Conservation (phyloP, 2,113 vertebrate genomes). For the Phaethornis superciliosus region DNA sequence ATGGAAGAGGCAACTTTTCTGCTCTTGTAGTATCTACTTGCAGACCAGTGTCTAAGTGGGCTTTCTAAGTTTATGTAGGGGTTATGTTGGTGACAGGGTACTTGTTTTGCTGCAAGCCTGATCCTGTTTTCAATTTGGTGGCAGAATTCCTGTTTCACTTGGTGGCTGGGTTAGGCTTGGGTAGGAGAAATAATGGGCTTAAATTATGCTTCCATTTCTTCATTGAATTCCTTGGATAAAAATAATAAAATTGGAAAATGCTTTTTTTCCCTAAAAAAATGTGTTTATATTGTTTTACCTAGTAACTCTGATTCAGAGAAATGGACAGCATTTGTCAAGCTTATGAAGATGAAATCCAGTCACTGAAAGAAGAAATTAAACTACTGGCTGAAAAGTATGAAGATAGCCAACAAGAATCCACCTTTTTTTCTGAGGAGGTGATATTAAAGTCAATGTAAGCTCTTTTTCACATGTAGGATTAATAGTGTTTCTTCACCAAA, state of each 20-base stretch:
- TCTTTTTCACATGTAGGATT: neutral
- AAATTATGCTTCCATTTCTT: neutral
- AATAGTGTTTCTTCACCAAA: neutral
- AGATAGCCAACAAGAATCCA: conserved; percentile 35
- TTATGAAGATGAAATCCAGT: conserved; percentile 76
- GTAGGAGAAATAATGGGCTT: too few species aligned
- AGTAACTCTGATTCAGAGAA: neutral
- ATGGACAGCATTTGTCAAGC: conserved; percentile 4
- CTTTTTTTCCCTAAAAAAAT: neutral
- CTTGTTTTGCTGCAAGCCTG: neutral
- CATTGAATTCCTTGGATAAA: neutral
- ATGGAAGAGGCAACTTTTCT: neutral
- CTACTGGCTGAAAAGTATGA: conserved; percentile 62
- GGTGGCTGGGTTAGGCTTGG: neutral
- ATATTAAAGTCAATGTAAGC: conserved; percentile 71
- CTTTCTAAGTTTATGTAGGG: neutral
- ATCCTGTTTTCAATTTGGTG: neutral
- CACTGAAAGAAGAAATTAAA: conserved; percentile 79
- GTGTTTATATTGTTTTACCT: neutral
- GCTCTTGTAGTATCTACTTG: neutral
- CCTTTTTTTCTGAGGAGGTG: conserved; percentile 42
- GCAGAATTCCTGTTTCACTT: neutral
- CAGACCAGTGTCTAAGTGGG: neutral
- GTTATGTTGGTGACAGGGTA: neutral
- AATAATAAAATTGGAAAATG: neutral